Percentiles rank a stretch among this genome's conserved stretches.
Conservation (phyloP, 2,113 vertebrate genomes). For the Nycticorax nycticorax region DNA sequence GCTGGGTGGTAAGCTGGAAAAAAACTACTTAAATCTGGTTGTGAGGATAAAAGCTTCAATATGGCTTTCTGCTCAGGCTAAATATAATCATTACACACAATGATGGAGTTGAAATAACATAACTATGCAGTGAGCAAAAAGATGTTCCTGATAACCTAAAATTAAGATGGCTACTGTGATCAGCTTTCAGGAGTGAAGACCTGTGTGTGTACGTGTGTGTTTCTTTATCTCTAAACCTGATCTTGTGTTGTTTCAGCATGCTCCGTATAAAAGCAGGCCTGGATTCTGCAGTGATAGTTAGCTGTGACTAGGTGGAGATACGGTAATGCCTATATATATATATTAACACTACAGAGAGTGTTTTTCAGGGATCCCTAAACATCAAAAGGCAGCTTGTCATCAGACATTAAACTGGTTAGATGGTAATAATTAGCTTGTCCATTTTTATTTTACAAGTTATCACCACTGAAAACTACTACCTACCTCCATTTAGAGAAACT, state of each 20-base stretch:
- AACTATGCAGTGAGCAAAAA: not conserved
- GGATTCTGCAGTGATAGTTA: not conserved
- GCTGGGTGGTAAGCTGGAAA: not conserved
- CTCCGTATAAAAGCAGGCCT: not conserved
- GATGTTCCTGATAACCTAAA: not conserved
- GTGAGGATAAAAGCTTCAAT: too few species aligned
- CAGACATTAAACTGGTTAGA: not conserved
- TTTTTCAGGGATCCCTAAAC: not conserved
- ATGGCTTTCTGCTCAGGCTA: not conserved
- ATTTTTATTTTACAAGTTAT: not conserved
- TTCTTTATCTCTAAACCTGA: not conserved
- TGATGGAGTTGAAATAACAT: not conserved
- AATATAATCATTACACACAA: fast-evolving
- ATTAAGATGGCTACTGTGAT: not conserved
- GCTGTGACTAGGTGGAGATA: not conserved
- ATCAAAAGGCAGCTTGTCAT: not conserved
- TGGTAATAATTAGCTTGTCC: not conserved
- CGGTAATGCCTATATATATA: fast-evolving
- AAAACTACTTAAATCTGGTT: not conserved
- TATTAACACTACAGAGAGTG: not conserved
- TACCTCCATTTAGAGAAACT: not conserved
- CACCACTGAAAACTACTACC: not conserved
- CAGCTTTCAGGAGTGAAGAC: not conserved
- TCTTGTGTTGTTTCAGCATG: not conserved
- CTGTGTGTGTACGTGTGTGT: fast-evolving